Percentiles rank a stretch among this genome's conserved stretches.
phyloP scores from a whole-genome alignment of 2,797 vertebrate species.

The Rhynchonycteris naso region DNA sequence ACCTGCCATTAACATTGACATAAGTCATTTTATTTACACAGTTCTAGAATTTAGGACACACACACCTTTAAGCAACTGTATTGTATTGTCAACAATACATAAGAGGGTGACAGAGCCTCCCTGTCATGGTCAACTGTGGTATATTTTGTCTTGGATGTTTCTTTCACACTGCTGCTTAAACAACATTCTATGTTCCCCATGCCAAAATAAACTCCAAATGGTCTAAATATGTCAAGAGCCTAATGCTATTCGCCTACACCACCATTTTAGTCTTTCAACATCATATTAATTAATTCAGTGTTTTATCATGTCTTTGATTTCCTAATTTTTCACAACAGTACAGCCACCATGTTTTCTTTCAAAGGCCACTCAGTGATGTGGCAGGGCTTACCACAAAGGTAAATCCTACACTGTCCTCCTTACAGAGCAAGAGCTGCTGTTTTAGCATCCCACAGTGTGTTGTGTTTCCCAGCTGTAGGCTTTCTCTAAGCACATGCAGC shows the following conservation, averaged over 20 bases:
- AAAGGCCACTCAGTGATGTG: conserved; percentile 35
- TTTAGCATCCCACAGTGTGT: conserved; percentile 73
- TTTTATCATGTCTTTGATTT: conserved; percentile 69
- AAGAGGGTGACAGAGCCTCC: conserved; percentile 15
- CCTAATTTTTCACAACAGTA: conserved; percentile 55
- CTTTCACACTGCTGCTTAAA: conserved; percentile 58
- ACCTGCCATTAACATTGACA: conserved; percentile 70
- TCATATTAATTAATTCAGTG: conserved; percentile 65
- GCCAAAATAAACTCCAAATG: conserved; percentile 73
- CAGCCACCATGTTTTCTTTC: conserved; percentile 39
- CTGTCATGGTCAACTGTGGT: not conserved
- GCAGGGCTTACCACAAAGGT: conserved; percentile 67
- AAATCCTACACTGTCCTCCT: conserved; percentile 64
- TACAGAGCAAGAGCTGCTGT: conserved; percentile 80
- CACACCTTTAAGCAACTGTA: conserved; percentile 59
- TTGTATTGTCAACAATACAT: conserved; percentile 62
- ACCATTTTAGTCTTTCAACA: conserved; percentile 61
- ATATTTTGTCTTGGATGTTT: conserved; percentile 51
- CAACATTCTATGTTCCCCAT: conserved; percentile 24
- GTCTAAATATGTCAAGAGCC: conserved; percentile 67
- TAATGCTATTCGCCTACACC: conserved; percentile 32
- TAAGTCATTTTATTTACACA: conserved; percentile 77
- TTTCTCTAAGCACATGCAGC: conserved; percentile 72
- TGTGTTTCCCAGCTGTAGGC: conserved; percentile 83
- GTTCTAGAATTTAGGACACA: conserved; percentile 66